Evolutionary conservation across 2,113 vertebrate genomes (phyloP).

Genomic region (Helogale parvula): DNA sequence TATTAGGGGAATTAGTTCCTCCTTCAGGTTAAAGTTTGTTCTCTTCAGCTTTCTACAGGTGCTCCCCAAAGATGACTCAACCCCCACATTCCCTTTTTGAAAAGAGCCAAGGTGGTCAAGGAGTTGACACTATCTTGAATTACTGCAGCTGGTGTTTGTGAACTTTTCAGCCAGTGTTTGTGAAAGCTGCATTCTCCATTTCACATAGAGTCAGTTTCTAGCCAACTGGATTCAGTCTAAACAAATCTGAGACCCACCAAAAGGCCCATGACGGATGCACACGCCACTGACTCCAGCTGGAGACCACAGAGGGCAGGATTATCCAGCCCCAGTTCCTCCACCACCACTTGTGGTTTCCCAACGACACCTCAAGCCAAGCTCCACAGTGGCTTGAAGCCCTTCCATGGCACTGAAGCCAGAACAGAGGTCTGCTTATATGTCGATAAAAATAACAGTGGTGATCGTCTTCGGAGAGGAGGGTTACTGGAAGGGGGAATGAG

Average conservation of each 20-base stretch:
- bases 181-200: neutral
- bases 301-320: neutral
- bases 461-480: too few relatives aligned
- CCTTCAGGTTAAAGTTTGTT: neutral
- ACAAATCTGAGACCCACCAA: neutral
- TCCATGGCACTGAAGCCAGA: neutral
- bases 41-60: neutral
- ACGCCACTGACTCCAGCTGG: neutral
- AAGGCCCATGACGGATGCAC: neutral
- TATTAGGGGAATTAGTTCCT: neutral
- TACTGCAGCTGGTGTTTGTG: neutral
- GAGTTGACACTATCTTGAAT: neutral
- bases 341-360: neutral
- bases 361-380: neutral
- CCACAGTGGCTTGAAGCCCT: neutral
- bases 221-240: neutral
- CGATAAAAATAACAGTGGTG: too few relatives aligned
- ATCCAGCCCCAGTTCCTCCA: neutral
- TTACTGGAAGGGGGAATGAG: too few relatives aligned
- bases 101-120: neutral
- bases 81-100: neutral
- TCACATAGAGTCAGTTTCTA: neutral
- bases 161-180: neutral
- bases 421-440: neutral
- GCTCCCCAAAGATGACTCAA: neutral